Evolutionary conservation across 1,140 invertebrate genomes (phyloP).

Genomic region (Bombus vancouverensis): DNA sequence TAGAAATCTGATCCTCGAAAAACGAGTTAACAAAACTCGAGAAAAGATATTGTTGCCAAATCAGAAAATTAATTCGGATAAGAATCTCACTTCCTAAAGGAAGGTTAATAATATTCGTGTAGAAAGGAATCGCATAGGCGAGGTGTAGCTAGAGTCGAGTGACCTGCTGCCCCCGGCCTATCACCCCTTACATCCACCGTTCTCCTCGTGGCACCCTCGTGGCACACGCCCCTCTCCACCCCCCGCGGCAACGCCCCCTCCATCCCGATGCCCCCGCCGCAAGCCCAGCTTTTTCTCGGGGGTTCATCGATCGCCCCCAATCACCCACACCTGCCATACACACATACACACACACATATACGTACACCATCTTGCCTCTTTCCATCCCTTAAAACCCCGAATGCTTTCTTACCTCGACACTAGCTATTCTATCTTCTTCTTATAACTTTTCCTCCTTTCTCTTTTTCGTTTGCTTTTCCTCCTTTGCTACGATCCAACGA

Average conservation of each 20-base stretch:
- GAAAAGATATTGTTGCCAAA: background rate
- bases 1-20: too few relatives aligned
- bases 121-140: slow-evolving; percentile 64
- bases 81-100: background rate
- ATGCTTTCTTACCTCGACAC: slow-evolving; percentile 41
- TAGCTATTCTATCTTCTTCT: background rate
- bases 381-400: slow-evolving; percentile 70
- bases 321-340: slow-evolving; percentile 74
- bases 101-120: slow-evolving; percentile 38
- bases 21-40: too few relatives aligned
- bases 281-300: slow-evolving; percentile 76
- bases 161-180: slow-evolving; percentile 75
- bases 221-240: slow-evolving; percentile 61
- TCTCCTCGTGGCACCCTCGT: slow-evolving; percentile 70
- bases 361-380: slow-evolving; percentile 69
- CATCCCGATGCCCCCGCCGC: slow-evolving; percentile 63
- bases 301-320: slow-evolving; percentile 81
- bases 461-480: background rate
- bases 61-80: background rate
- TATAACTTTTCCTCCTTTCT: background rate
- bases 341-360: background rate
- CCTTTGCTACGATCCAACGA: too few relatives aligned
- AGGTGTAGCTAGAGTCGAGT: slow-evolving; percentile 69
- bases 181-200: slow-evolving; percentile 54
- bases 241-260: slow-evolving; percentile 52